Evolutionary conservation across 2,888 invertebrate species (phyloP), one percentile per base, ranked within the genome.

Genomic region (Sinopyrophorus schimmeli): DNA sequence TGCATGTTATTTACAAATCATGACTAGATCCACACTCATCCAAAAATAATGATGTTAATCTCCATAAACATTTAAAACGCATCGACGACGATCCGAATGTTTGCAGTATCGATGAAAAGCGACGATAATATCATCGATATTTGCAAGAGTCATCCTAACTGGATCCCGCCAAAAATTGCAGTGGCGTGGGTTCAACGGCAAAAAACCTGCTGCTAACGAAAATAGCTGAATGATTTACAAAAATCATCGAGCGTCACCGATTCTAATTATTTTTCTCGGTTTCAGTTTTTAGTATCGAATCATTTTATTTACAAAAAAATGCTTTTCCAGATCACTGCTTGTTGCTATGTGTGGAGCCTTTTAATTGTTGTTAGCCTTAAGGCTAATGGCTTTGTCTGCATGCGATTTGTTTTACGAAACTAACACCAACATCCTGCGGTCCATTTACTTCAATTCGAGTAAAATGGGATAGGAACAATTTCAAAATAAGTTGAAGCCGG

Each of bases 21-120:
- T 84, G 84, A 84, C 84, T 84, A 84, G 84, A 84, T 84, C 84
- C 84, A 84, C 83, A 84, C 84, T 84, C 83, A 84, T 84, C 84
- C 83, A 84, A 79, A 80, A 83, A 80, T 60, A 56, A 49, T 47
- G 61, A 54, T 53, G 35, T 17, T 30, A 11, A 5, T 16, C 44
- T 12, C n/a, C 32, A 1, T n/a, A 18, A 32, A 15, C 9, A 18
- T 16, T 6, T 7, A 15, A 30, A 10, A n/a, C n/a, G n/a, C n/a
- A n/a, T 27, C 3, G 16, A 14, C 9, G 21, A 14, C 23, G 35
- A 23, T 21, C 27, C 4, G 12, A 1, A 21, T 12, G 12, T 11
- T 9, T 14, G 75, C 40, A 42, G 15, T 11, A 18, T 23, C 26
- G n/a, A 15, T 27, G 12, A 28, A 20, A 20, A 2, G 15, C 14